Percentiles rank a stretch among this genome's conserved stretches.
Evolutionary conservation across 2,888 invertebrate species (phyloP).

Genomic region (Pandemis cinnamomeana): DNA sequence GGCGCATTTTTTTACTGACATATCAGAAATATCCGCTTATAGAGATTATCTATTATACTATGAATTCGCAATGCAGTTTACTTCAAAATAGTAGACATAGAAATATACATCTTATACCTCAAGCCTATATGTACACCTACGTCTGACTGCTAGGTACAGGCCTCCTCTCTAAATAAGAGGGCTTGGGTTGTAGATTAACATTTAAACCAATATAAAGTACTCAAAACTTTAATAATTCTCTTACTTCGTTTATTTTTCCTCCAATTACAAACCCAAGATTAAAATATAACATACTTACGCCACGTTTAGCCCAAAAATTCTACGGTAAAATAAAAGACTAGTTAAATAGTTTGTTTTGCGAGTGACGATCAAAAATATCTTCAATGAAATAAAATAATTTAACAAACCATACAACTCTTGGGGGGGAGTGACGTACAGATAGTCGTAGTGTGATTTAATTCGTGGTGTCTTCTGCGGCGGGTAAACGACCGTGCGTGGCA

Average conservation of each 20-base stretch:
- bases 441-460: background rate
- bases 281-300: background rate
- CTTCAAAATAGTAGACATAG: background rate
- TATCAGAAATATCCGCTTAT: background rate
- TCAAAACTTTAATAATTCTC: too few relatives aligned
- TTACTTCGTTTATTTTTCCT: background rate
- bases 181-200: too few relatives aligned
- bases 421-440: background rate
- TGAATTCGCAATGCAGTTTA: background rate
- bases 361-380: background rate
- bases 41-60: background rate
- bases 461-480: background rate
- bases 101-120: too few relatives aligned
- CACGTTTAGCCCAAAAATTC: background rate
- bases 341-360: background rate
- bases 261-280: too few relatives aligned
- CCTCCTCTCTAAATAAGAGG: too few relatives aligned
- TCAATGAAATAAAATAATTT: background rate
- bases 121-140: too few relatives aligned
- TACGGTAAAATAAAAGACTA: background rate
- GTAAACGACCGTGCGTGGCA: background rate
- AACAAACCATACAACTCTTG: background rate
- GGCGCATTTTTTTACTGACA: background rate
- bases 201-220: too few relatives aligned
- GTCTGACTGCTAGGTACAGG: too few relatives aligned